These are phyloP conservation scores for Silurus asotus DNA, from an alignment of 2,113 vertebrate species.

Conservation along the genomic window DNA sequence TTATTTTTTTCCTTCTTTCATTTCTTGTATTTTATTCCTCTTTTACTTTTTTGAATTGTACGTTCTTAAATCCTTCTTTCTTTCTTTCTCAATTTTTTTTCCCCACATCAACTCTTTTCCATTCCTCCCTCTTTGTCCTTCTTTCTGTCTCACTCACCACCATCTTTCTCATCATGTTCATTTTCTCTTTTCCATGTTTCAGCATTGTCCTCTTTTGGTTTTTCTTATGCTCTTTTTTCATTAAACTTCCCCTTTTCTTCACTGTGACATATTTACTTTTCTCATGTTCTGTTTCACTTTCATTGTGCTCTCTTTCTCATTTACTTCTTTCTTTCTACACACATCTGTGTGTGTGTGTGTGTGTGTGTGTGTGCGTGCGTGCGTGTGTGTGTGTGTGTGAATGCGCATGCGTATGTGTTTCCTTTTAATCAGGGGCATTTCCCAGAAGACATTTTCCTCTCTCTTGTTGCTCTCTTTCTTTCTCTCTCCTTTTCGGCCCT, in stretches of 20 bases:
- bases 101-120: not conserved
- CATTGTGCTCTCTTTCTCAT: not conserved
- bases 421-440: not conserved
- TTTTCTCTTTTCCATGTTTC: not conserved
- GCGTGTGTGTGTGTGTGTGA: not conserved
- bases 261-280: not conserved
- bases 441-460: not conserved
- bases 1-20: not conserved
- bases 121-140: not conserved
- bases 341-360: not conserved
- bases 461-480: not conserved
- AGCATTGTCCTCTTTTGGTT: not conserved
- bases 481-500: not conserved
- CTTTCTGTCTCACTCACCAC: not conserved
- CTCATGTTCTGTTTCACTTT: not conserved
- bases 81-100: not conserved
- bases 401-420: not conserved
- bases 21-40: not conserved
- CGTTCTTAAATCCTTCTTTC: not conserved
- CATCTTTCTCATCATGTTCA: not conserved
- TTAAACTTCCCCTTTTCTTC: not conserved
- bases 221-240: not conserved
- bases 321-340: not conserved
- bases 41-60: not conserved
- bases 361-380: not conserved